Percentiles rank a stretch among this genome's conserved stretches.
Evolutionary conservation across 2,888 invertebrate genomes (phyloP).

Genomic region (Linnaemya tessellans): DNA sequence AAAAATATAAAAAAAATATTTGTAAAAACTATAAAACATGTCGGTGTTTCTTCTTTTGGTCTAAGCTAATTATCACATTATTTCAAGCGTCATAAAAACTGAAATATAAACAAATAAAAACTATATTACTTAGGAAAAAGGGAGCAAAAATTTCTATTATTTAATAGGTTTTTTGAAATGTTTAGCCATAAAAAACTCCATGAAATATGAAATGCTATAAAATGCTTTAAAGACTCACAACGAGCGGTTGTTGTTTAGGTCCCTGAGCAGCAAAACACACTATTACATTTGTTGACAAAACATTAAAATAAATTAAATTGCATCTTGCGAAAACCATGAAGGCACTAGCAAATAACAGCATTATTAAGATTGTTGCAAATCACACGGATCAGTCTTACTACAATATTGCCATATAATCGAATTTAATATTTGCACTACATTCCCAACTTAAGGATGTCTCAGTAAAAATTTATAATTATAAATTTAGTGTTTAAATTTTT

Average conservation of each 20-base stretch:
- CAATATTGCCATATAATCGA: constrained; percentile 1
- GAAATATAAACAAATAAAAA: constrained; percentile 73
- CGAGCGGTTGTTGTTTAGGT: not conserved
- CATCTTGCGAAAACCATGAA: not conserved
- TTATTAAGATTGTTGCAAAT: not conserved
- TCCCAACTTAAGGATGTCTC: too few species aligned
- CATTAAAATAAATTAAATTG: constrained; percentile 6
- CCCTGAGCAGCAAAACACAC: not conserved
- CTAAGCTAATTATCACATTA: constrained; percentile 75
- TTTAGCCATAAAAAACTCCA: constrained; percentile 55
- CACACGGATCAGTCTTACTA: not conserved
- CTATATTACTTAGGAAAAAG: constrained; percentile 35
- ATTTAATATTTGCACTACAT: too few species aligned
- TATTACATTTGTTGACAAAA: constrained; percentile 15
- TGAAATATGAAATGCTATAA: constrained; percentile 37
- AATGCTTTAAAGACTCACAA: not conserved
- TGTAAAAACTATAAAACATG: constrained; percentile 22
- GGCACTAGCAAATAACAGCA: not conserved
- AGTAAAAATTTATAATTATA: too few species aligned
- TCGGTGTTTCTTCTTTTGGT: constrained; percentile 69
- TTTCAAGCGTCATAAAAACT: constrained; percentile 75
- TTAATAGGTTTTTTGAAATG: constrained; percentile 26
- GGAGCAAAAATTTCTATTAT: constrained; percentile 40
- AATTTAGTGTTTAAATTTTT: too few species aligned
- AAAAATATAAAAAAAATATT: not conserved